Conservation (phyloP, 2,888 invertebrate species). For the Bibio marci region DNA sequence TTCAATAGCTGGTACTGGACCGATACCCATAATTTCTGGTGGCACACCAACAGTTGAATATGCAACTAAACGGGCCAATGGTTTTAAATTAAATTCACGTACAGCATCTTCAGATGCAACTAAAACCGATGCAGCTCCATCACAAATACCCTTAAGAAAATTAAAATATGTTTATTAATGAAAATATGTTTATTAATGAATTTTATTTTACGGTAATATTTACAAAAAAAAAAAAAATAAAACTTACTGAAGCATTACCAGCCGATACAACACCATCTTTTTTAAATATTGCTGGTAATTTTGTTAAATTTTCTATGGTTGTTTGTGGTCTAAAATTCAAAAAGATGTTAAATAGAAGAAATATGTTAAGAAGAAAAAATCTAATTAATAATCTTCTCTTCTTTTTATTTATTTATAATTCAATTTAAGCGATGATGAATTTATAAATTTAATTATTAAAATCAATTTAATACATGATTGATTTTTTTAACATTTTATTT, state of each 20-base stretch:
- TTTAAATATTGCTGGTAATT: conserved; percentile 80
- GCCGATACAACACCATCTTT: conserved; percentile 90
- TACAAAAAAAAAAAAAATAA: conserved; percentile 6
- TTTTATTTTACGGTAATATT: background rate
- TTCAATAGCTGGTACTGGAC: conserved; percentile 86
- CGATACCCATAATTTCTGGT: conserved; percentile 95
- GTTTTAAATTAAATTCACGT: conserved; percentile 61
- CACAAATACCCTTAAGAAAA: conserved; percentile 70
- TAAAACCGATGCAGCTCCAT: conserved; percentile 89
- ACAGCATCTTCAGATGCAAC: conserved; percentile 83
- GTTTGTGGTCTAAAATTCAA: conserved; percentile 48
- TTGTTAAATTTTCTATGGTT: conserved; percentile 66
- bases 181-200: too few relatives aligned
- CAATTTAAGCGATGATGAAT: background rate
- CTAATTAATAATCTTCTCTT: too few relatives aligned
- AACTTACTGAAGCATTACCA: conserved; percentile 75
- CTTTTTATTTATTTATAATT: background rate
- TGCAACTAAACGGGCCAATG: conserved; percentile 78
- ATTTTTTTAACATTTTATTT: too few relatives aligned
- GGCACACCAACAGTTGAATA: conserved; percentile 92
- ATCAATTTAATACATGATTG: too few relatives aligned
- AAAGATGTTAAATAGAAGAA: background rate
- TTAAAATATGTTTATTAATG: conserved; percentile 1
- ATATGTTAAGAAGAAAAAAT: too few relatives aligned
- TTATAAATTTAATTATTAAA: too few relatives aligned